Percentiles rank a stretch among this genome's conserved stretches.
Conservation (phyloP, 2,888 invertebrate species). For the Diloba caeruleocephala region DNA sequence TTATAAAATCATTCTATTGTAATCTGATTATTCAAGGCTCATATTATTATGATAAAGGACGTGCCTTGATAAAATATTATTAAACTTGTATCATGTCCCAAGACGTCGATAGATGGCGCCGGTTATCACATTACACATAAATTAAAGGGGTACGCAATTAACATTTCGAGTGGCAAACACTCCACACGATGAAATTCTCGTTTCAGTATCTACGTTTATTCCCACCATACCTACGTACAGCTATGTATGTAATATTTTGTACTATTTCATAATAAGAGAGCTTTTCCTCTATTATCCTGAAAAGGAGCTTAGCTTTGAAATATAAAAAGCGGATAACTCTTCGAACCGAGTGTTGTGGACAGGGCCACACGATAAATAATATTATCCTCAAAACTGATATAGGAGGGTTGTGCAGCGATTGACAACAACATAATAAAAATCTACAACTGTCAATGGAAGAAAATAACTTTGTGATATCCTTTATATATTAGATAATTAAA, state of each 20-base stretch:
- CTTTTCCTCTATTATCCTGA: conserved; percentile 33
- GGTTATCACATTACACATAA: conserved; percentile 29
- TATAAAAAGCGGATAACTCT: conserved; percentile 49
- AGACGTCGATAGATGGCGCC: conserved; percentile 26
- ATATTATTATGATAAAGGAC: background rate
- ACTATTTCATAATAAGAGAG: conserved; percentile 41
- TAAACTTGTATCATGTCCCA: background rate
- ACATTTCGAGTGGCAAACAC: conserved; percentile 36
- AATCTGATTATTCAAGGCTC: too few species aligned
- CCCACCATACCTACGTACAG: conserved; percentile 16
- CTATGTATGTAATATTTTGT: conserved; percentile 22
- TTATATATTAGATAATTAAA: too few species aligned
- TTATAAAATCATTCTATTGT: too few species aligned
- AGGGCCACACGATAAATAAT: conserved; percentile 53
- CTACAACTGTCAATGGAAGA: too few species aligned
- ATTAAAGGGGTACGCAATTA: conserved; percentile 38
- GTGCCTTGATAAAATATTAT: background rate
- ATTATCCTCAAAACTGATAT: conserved; percentile 53
- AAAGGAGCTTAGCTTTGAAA: conserved; percentile 51
- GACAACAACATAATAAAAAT: conserved; percentile 26
- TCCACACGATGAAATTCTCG: conserved; percentile 27
- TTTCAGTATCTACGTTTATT: conserved; percentile 26
- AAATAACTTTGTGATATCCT: too few species aligned
- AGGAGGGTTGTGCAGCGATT: conserved; percentile 38
- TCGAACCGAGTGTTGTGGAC: conserved; percentile 50